Base-by-base conservation (phyloP, 2,797 vertebrate species). In the Nothura maculosa region DNA sequence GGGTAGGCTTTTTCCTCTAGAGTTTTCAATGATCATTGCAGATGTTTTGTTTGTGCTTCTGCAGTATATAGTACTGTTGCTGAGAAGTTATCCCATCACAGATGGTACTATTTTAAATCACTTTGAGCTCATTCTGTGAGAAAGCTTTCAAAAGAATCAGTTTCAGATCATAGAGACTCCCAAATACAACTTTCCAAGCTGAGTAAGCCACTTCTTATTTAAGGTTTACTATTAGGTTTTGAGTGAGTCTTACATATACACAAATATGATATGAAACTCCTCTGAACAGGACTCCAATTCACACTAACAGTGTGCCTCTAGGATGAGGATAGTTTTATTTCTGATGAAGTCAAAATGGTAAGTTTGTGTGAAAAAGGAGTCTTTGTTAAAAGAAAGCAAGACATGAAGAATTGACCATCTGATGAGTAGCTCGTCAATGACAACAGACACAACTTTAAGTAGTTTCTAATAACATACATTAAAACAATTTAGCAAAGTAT, bases 361-460 rank as follows among this genome's bases (percentile, higher is more conserved):
- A 87, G 78, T 89, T 48, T 85, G 30, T 12, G 4, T 60, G 58
- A 81, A 92, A 91, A 92, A 89, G 84, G 45, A 1, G 1, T 13
- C 21, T 61, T 70, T 79, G 50, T 90, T 77, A 85, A 79, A 92
- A 93, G 79, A 89, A 78, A 78, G 34, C 81, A 87, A 83, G 50
- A 25, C 66, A 27, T 38, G 32, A 93, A 85, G 66, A 92, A 4
- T 36, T 52, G 66, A 68, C 79, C 92, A 54, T 81, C 60, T 61
- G 30, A 76, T 70, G 64, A 83, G 40, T 85, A 52, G 62, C 30
- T 66, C 50, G 45, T 57, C 40, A 10, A 1, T 50, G 43, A 75
- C 67, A 93, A 48, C 25, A 87, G 91, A 85, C 24, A 36, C 21
- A 87, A 76, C 43, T 85, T 92, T 30, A 89, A 89, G 83, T 50